Base-by-base conservation (phyloP, 1,140 invertebrate species). In the Andricus grossulariae region DNA sequence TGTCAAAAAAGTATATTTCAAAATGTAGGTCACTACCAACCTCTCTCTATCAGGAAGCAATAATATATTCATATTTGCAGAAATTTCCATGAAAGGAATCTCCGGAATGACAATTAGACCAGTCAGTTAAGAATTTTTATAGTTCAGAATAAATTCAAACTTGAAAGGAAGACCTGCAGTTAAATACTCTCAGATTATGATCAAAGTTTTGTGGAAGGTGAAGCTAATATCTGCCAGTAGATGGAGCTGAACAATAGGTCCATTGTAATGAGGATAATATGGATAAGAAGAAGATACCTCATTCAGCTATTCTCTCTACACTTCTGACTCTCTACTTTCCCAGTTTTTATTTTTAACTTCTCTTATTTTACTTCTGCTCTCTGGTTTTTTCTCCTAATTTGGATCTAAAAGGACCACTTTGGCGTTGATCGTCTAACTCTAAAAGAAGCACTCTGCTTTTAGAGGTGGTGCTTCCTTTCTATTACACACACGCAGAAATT, bases 181-280 rank as follows among this genome's bases (percentile, higher is more conserved):
- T 39, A 66, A 66, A 66, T 66, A 66, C 60, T 66, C 60, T 32
- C 16, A 39, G 45, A 66, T 66, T 66, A 66, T 66, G 16, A 66
- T 32, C 25, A 15, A 66, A 66, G 60, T 66, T 66, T 66, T 32
- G 60, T 39, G 60, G 60, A 66, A 66, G 13, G 25, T 66, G 60
- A 66, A 66, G 60, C 60, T 66, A 66, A 66, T 66, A 66, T 66
- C 60, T 66, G 60, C 60, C 60, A 66, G 25, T 66, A 8, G 60
- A 16, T 66, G 60, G 32, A 66, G 60, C 32, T 66, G 15, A 32
- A 66, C 60, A 66, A 66, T 66, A 10, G 60, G n/a, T 3, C 25
- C 25, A 39, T 66, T 66, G 60, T 66, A 66, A 39, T 66, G 3
- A 39, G n/a, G 60, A 66, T 32, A 66, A 66, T 66, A 15, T 32